Conservation (phyloP, 2,797 vertebrate species). For the Phoeniculus purpureus region DNA sequence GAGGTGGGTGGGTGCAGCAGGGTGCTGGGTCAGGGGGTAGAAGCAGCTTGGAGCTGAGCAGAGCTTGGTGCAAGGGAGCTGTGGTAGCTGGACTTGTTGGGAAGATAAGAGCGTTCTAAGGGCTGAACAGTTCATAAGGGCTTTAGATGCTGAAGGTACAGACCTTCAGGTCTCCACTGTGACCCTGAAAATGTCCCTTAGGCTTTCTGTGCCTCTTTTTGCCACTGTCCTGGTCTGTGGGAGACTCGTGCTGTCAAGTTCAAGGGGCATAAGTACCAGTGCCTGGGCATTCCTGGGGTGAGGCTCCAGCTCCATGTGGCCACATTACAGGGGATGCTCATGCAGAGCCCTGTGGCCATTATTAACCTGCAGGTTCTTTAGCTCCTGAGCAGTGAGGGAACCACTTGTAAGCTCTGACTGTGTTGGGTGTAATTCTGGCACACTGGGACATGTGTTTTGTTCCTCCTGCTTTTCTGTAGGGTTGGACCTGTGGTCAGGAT, state of each 20-base stretch:
- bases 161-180: background rate
- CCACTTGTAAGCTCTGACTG: background rate
- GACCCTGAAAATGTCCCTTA: background rate
- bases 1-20: too few relatives aligned
- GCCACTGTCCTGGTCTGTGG: background rate
- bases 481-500: background rate
- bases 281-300: background rate
- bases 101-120: background rate
- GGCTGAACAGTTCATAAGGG: background rate
- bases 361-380: background rate
- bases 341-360: background rate
- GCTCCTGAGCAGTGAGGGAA: background rate
- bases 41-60: background rate
- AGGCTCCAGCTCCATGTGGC: background rate
- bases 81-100: background rate
- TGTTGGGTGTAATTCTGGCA: background rate
- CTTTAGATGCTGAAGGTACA: background rate
- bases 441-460: rapidly evolving
- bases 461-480: background rate
- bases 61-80: background rate
- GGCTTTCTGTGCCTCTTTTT: background rate
- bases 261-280: rapidly evolving
- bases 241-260: background rate
- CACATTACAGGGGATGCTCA: too few relatives aligned
- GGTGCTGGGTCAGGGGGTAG: background rate